These are phyloP conservation scores for Cephus nigrinus DNA, from an alignment of 2,888 invertebrate genomes.

Conservation along the genomic window DNA sequence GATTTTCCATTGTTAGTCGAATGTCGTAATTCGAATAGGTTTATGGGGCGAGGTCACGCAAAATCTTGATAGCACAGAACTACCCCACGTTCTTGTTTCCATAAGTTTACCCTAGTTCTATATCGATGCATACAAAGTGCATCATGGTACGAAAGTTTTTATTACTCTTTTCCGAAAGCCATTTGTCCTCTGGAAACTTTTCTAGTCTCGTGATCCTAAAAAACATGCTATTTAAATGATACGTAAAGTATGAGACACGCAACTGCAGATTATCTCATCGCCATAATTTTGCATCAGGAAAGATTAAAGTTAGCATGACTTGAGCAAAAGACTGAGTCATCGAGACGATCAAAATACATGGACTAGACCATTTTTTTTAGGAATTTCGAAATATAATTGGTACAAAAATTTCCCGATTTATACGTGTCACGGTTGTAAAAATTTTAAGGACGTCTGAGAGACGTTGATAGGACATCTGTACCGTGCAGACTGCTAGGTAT, in stretches of 20 bases:
- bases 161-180: neutral
- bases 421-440: too few relatives aligned
- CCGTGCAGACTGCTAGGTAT: neutral
- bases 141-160: neutral
- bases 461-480: neutral
- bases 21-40: neutral
- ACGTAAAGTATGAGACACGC: neutral
- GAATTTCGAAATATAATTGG: too few relatives aligned
- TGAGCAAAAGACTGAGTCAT: too few relatives aligned
- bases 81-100: neutral
- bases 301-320: neutral
- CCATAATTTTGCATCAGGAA: neutral
- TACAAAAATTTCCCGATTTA: too few relatives aligned
- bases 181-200: neutral
- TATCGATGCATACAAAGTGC: neutral
- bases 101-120: neutral
- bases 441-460: too few relatives aligned
- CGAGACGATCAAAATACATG: too few relatives aligned
- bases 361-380: too few relatives aligned
- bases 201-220: neutral
- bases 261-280: neutral
- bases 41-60: neutral
- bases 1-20: neutral
- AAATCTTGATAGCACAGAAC: neutral
- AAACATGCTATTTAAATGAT: neutral